Percentiles rank a stretch among this genome's conserved stretches.
These are phyloP conservation scores for Phaethon lepturus DNA, from an alignment of 2,113 vertebrate species.

Conservation along the genomic window DNA sequence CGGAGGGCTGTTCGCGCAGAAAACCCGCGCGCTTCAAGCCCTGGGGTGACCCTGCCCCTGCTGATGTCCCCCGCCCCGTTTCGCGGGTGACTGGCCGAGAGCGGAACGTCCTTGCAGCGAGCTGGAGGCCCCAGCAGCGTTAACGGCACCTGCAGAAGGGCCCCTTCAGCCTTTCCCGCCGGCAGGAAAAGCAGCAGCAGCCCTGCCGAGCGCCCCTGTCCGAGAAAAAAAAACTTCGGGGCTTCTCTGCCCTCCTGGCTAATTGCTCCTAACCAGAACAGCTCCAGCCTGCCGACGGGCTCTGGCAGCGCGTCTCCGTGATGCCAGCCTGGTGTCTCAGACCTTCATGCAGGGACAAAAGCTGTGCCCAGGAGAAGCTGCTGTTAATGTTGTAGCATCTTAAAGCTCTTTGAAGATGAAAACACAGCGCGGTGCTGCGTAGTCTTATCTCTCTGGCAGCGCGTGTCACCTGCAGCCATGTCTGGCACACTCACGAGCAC, in stretches of 20 bases:
- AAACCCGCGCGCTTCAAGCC: rapidly evolving
- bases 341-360: not conserved
- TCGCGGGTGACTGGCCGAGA: not conserved
- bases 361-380: not conserved
- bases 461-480: not conserved
- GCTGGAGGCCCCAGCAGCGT: not conserved
- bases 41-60: not conserved
- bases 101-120: rapidly evolving
- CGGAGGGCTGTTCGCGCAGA: not conserved
- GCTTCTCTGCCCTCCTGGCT: not conserved
- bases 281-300: not conserved
- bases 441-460: not conserved
- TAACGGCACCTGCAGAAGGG: rapidly evolving
- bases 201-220: not conserved
- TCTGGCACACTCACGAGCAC: rapidly evolving
- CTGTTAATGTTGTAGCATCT: not conserved
- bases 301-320: rapidly evolving
- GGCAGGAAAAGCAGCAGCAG: not conserved
- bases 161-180: rapidly evolving
- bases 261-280: not conserved
- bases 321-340: not conserved
- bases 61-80: rapidly evolving
- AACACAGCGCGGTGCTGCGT: rapidly evolving
- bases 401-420: not conserved
- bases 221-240: rapidly evolving